Base-by-base conservation (phyloP, 35 echinoderm and acorn worm species). In the Acanthaster planci region DNA sequence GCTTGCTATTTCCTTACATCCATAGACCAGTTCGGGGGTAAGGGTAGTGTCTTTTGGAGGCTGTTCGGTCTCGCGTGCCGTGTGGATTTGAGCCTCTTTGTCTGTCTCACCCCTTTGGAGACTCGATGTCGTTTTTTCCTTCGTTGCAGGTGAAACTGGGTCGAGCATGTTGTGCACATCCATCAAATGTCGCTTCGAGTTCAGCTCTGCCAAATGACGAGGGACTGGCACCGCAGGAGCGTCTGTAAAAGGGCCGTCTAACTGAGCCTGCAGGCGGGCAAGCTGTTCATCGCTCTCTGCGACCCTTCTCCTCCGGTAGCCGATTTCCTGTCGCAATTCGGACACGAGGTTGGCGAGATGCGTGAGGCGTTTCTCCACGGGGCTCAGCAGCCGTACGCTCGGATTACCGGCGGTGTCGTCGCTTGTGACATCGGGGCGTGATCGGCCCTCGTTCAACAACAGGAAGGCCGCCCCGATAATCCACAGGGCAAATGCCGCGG, bases 121-220 rank as follows among this genome's bases (percentile, higher is more conserved):
- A 10, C 21, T 72, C 1, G 29, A 26, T 29, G 19, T 19, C 8
- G 64, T 72, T 72, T 19, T 72, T 72, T 72, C 30, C 21, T 31
- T 14, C 42, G 42, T 47, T 14, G 64, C 64, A 72, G 26, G 64
- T 34, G 64, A 72, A 72, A 72, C 23, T 72, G 64, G 64, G 64
- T 72, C 64, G 64, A 72, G 64, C 19, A 26, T 72, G 64, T 72
- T 72, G 26, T 72, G 64, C 34, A 72, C 64, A 72, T 72, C 64
- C 64, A 72, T 72, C 64, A 72, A 72, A 72, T 35, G 64, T 72
- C 64, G 64, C 64, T 72, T 72, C 26, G 34, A 26, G 64, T 72
- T 72, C 21, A 72, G 34, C 23, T 72, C 34, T 19, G 64, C 64
- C 7, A 26, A 72, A 26, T 72, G 64, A 12, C 10, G 34, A 31